phyloP scores from a whole-genome alignment of 2,797 vertebrate genomes.

The Labroides dimidiatus region DNA sequence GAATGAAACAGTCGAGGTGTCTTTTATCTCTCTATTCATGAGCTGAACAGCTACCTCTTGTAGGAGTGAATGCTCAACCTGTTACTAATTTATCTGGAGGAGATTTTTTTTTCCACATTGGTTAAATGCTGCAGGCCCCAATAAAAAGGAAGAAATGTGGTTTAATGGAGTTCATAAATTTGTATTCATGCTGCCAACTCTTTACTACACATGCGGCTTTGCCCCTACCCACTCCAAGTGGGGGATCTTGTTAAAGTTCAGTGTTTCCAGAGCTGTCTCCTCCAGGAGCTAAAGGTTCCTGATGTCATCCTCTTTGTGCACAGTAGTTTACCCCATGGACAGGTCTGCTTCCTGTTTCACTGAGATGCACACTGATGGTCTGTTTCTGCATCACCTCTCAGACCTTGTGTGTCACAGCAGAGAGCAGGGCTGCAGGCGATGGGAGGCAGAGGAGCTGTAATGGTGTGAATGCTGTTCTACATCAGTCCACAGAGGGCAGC shows the following conservation, averaged over 20 bases:
- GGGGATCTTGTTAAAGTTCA: conserved; percentile 81
- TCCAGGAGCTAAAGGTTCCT: conserved; percentile 58
- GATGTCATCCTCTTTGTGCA: conserved; percentile 71
- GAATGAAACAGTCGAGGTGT: conserved; percentile 56
- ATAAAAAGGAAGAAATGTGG: conserved; percentile 83
- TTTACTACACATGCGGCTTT: conserved; percentile 66
- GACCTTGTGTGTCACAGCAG: conserved; percentile 29
- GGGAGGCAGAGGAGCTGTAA: conserved; percentile 18
- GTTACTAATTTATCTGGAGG: conserved; percentile 76
- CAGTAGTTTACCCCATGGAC: conserved; percentile 58
- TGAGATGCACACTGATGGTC: conserved; percentile 34
- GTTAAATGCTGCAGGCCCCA: conserved; percentile 78
- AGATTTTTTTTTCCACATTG: conserved; percentile 68
- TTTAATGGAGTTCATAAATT: conserved; percentile 88
- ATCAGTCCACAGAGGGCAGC: conserved; percentile 74
- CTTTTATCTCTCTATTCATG: conserved; percentile 63
- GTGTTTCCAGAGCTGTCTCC: conserved; percentile 74
- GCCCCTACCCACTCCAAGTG: conserved; percentile 54
- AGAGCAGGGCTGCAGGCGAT: conserved; percentile 14
- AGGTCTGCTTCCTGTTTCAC: conserved; percentile 49
- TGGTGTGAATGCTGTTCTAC: conserved; percentile 66
- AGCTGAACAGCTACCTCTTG: conserved; percentile 58
- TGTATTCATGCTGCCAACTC: conserved; percentile 82
- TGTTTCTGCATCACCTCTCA: conserved; percentile 36
- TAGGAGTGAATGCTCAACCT: conserved; percentile 66